Conservation (phyloP, 2,113 vertebrate species). For the Deroptyus accipitrinus region DNA sequence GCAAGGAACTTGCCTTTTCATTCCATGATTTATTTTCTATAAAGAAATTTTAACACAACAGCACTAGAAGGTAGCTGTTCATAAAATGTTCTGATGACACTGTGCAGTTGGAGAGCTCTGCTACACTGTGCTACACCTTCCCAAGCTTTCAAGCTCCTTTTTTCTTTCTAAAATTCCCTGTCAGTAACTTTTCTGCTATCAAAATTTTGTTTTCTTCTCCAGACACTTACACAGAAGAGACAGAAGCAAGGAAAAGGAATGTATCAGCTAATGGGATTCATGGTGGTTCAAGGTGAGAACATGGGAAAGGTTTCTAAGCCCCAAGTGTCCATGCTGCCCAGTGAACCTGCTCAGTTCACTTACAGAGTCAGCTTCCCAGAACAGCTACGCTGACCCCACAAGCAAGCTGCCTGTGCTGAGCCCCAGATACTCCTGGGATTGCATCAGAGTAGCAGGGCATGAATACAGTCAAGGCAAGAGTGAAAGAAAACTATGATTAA, state of each 20-base stretch:
- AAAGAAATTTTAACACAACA: neutral
- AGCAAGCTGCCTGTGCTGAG: neutral
- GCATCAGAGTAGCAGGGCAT: neutral
- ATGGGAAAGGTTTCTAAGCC: neutral
- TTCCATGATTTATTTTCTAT: neutral
- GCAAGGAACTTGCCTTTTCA: neutral
- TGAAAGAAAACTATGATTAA: neutral
- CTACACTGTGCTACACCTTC: neutral
- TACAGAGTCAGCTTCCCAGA: fast-evolving
- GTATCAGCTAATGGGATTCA: neutral
- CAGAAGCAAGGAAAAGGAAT: neutral
- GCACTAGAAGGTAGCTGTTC: neutral
- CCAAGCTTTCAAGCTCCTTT: neutral
- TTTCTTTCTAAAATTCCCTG: neutral
- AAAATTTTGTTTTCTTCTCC: neutral
- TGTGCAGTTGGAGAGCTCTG: neutral
- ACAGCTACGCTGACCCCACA: neutral
- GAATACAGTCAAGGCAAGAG: neutral
- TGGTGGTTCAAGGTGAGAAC: neutral
- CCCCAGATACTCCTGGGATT: neutral
- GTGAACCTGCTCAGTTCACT: neutral
- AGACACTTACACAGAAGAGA: neutral
- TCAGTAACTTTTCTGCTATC: neutral
- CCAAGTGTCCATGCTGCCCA: fast-evolving
- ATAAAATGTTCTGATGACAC: neutral